A percentile compares a stretch with the other conserved stretches of the same genome.
Conservation (phyloP, 2,797 vertebrate genomes). For the Pantherophis vulpinus region DNA sequence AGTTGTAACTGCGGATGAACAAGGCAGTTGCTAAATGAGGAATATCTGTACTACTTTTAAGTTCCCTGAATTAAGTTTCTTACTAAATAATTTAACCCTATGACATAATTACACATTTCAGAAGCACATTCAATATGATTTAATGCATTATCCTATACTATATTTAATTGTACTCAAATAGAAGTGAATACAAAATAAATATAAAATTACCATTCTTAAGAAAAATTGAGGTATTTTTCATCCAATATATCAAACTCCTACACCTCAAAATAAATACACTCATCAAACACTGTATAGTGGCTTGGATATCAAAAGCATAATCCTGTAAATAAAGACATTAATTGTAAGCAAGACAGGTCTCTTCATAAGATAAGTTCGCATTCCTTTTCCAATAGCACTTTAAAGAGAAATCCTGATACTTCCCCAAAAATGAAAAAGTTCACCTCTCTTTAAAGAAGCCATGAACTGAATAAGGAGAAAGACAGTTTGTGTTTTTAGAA, state of each 20-base stretch:
- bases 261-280: not conserved
- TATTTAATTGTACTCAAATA: not conserved
- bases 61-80: not conserved
- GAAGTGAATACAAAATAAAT: not conserved
- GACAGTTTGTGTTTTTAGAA: constrained; percentile 8
- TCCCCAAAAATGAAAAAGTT: not conserved
- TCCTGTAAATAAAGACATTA: not conserved
- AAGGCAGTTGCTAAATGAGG: not conserved
- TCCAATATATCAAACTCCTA: not conserved
- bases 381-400: not conserved
- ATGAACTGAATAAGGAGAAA: not conserved
- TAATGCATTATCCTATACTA: not conserved
- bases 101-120: not conserved
- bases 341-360: not conserved
- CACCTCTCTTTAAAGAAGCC: constrained; percentile 4
- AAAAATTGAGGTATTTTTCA: not conserved
- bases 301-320: not conserved
- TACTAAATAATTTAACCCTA: not conserved
- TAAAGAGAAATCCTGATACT: not conserved
- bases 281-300: not conserved
- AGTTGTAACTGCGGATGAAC: not conserved
- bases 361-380: not conserved
- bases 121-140: not conserved
- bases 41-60: not conserved
- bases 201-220: not conserved